Evolutionary conservation across 2,797 vertebrate genomes (phyloP).

Genomic region (Parauchenoglanis ngamensis): DNA sequence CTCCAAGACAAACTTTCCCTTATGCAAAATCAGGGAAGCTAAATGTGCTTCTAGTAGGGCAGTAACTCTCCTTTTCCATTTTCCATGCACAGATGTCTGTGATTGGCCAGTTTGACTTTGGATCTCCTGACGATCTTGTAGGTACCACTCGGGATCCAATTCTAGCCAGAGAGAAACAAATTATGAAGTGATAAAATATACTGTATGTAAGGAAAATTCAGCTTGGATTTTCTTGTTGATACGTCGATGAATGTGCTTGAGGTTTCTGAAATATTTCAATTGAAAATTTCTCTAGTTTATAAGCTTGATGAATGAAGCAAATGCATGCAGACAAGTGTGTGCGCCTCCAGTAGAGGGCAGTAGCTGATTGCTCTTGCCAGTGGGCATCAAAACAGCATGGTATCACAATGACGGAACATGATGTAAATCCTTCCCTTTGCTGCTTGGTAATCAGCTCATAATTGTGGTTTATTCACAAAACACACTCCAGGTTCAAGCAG

Average conservation of each 20-base stretch:
- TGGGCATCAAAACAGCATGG: conserved; percentile 12
- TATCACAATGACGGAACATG: conserved; percentile 21
- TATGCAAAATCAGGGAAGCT: not conserved
- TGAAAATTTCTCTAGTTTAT: not conserved
- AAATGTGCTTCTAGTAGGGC: not conserved
- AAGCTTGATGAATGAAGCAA: not conserved
- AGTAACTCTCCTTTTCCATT: not conserved
- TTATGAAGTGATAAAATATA: not conserved
- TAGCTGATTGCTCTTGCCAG: conserved; percentile 41
- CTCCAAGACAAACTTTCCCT: not conserved
- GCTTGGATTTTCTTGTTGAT: not conserved
- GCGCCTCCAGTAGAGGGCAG: conserved; percentile 58
- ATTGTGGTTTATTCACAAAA: conserved; percentile 42
- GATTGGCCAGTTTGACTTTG: not conserved
- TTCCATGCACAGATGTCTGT: not conserved
- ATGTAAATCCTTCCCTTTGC: conserved; percentile 46
- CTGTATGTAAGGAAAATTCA: not conserved
- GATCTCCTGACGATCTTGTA: not conserved
- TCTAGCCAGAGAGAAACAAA: not conserved
- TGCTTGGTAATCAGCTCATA: conserved; percentile 24
- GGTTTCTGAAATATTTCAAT: not conserved
- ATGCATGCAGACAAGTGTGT: not conserved
- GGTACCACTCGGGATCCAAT: not conserved
- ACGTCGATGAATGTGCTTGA: not conserved
- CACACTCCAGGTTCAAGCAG: not conserved